Conservation (phyloP, 2,113 vertebrate species). For the Pavo muticus region DNA sequence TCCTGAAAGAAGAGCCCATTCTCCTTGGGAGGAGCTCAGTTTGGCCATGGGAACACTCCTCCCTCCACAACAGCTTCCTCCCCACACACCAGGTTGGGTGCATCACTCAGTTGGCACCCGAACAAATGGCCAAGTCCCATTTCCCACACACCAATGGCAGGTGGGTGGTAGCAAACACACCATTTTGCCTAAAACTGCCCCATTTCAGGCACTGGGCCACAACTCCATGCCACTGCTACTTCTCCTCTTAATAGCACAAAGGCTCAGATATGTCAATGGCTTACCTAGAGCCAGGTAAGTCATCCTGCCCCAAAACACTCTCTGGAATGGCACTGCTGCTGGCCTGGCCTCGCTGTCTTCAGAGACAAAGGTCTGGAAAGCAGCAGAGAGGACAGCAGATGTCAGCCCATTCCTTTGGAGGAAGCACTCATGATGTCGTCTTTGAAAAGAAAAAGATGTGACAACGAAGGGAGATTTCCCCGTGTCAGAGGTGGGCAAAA, state of each 20-base stretch:
- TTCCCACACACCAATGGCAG: rapidly evolving
- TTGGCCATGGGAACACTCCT: not conserved
- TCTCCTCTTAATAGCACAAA: not conserved
- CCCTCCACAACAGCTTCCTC: not conserved
- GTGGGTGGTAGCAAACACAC: not conserved
- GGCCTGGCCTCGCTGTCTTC: not conserved
- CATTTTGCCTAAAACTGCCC: not conserved
- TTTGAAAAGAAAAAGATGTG: not conserved
- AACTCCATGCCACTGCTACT: not conserved
- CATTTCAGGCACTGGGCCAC: not conserved
- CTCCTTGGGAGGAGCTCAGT: not conserved
- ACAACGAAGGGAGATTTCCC: not conserved
- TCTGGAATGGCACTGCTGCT: not conserved
- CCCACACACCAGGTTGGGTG: too few species aligned
- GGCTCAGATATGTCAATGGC: not conserved
- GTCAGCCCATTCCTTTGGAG: not conserved
- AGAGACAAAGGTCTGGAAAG: rapidly evolving
- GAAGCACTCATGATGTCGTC: not conserved
- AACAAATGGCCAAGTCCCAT: not conserved
- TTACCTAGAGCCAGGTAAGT: not conserved
- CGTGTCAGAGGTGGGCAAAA: not conserved
- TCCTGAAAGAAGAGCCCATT: not conserved
- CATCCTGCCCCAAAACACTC: not conserved
- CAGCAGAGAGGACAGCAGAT: not conserved
- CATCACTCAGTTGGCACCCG: too few species aligned